phyloP scores from a whole-genome alignment of 2,797 vertebrate species.

The Tachyglossus aculeatus region DNA sequence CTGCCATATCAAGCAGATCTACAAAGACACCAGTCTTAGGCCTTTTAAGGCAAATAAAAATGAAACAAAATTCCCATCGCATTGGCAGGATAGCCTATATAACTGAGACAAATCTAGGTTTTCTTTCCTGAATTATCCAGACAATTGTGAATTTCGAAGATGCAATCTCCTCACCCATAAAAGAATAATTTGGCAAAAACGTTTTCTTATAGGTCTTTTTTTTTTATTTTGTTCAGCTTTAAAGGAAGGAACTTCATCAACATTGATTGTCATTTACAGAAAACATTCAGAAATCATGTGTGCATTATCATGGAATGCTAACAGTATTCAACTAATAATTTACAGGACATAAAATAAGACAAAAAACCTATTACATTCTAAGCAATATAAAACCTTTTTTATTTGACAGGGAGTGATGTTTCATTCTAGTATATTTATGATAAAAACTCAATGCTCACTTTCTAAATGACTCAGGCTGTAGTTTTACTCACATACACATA shows the following conservation, averaged over 20 bases:
- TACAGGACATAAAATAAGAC: constrained; percentile 81
- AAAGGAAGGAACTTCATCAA: constrained; percentile 83
- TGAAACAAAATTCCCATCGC: no score
- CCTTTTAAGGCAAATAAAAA: not conserved
- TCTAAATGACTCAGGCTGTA: constrained; percentile 79
- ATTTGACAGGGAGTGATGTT: constrained; percentile 71
- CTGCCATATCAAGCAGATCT: no score
- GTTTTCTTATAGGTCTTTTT: constrained; percentile 70
- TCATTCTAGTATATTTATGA: constrained; percentile 75
- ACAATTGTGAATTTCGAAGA: no score
- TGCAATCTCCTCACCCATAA: not conserved
- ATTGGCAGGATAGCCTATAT: no score
- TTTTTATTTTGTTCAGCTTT: constrained; percentile 81
- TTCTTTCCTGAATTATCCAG: no score
- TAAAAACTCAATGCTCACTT: constrained; percentile 71
- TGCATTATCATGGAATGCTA: constrained; percentile 83
- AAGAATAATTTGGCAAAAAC: constrained; percentile 26
- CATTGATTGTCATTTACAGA: constrained; percentile 90
- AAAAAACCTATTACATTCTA: constrained; percentile 83
- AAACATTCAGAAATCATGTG: constrained; percentile 88
- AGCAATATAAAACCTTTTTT: constrained; percentile 77
- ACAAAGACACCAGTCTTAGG: not conserved
- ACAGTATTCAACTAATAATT: constrained; percentile 83
- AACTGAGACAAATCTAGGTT: no score
- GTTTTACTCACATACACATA: constrained; percentile 73